These are phyloP conservation scores for Pantherophis vulpinus DNA, from an alignment of 2,797 vertebrate genomes.

Conservation along the genomic window DNA sequence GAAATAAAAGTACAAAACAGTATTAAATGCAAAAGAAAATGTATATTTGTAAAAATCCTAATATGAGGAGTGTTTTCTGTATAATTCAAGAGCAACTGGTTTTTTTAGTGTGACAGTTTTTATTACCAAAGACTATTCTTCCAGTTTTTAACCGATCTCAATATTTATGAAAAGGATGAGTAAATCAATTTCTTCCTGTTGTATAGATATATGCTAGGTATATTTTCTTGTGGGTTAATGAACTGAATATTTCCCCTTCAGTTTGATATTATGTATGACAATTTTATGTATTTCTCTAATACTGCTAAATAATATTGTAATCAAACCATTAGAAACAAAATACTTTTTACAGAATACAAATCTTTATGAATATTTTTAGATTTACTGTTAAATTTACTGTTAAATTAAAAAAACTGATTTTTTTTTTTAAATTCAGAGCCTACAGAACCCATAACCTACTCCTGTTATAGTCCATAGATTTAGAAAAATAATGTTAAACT, in stretches of 20 bases:
- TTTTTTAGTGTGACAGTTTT: neutral
- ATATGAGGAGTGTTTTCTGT: neutral
- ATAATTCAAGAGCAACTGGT: neutral
- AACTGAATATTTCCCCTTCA: neutral
- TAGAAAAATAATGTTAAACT: neutral
- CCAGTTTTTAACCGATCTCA: no score
- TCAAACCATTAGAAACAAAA: neutral
- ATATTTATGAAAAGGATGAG: neutral
- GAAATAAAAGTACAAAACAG: neutral
- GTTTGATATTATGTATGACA: neutral
- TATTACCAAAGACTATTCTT: neutral
- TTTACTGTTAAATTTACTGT: neutral
- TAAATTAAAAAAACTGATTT: neutral
- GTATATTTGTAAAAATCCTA: neutral
- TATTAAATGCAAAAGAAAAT: neutral
- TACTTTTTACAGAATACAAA: neutral
- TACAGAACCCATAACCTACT: neutral
- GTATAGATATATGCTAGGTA: neutral
- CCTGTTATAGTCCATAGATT: neutral
- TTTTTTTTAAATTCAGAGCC: neutral
- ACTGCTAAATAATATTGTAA: neutral
- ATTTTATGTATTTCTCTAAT: neutral
- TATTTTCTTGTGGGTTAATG: neutral
- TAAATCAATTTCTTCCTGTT: neutral
- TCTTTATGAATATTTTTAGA: neutral